Percentiles rank a stretch among this genome's conserved stretches.
These are phyloP conservation scores for Crypturellus tataupa DNA, from an alignment of 2,797 vertebrate species.

Conservation along the genomic window DNA sequence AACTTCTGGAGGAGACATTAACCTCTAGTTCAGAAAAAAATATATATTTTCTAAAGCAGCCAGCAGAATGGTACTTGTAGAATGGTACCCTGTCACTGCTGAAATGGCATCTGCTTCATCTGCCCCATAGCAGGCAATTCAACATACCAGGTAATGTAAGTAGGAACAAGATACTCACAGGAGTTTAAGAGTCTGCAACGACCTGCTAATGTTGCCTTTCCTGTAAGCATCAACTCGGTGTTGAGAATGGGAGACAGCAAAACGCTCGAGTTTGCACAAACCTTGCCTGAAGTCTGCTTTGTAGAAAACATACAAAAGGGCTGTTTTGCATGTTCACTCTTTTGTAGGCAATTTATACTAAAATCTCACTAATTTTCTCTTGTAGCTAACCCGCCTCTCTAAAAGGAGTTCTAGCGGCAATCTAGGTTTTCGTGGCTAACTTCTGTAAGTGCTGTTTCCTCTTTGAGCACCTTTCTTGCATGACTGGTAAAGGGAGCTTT, in stretches of 20 bases:
- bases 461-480: background rate
- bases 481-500: background rate
- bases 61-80: background rate
- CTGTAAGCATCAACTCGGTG: background rate
- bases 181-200: background rate
- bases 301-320: accelerated
- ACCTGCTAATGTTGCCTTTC: slow-evolving; percentile 38
- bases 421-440: slow-evolving; percentile 58
- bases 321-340: slow-evolving; percentile 26
- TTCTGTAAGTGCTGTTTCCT: slow-evolving; percentile 61
- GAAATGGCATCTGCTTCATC: background rate
- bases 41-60: background rate
- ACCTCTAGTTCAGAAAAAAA: background rate
- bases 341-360: background rate
- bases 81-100: background rate
- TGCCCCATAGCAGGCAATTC: background rate
- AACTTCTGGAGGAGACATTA: background rate
- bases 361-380: slow-evolving; percentile 59
- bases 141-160: background rate
- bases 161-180: background rate
- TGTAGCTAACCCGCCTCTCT: slow-evolving; percentile 51
- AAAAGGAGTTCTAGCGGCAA: slow-evolving; percentile 51
- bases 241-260: background rate
- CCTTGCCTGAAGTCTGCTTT: background rate
- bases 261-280: background rate